Evolutionary conservation across 2,888 invertebrate genomes (phyloP), one percentile per base, ranked within the genome.

Genomic region (Protophormia terraenovae): DNA sequence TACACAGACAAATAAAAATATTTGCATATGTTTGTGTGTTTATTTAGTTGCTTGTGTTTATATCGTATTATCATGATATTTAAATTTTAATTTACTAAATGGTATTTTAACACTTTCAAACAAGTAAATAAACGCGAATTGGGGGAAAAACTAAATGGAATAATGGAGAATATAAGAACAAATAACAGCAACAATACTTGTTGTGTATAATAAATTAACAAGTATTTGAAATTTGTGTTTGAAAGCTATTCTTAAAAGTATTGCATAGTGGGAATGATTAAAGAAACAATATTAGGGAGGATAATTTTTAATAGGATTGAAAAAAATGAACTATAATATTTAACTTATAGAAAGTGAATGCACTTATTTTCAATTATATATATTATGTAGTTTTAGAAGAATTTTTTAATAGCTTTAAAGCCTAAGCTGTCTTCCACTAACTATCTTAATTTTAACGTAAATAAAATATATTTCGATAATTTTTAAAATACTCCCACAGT

Each of bases 21-120:
- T 64, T n/a, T 64, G 38, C 1, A 19, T 50, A 10, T 53, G n/a
- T 53, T 4, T 53, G 22, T 50, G n/a, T 58, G 29, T 29, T 8
- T 35, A 8, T 41, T 27, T 29, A 2, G 22, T 2, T 32, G 7
- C 32, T 29, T 47, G 41, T 22, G n/a, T 45, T 62, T 53, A 80
- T 71, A 53, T 75, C 55, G 35, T 19, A 27, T 76, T 71, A 66
- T 71, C 80, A 71, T 71, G 69, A 64, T 75, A 75, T 55, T 75
- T 72, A 85, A 82, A 85, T 81, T 81, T 85, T 85, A 85, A 85
- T 85, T 78, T 81, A 73, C 73, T 78, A 73, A 85, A 81, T 81
- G 81, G 69, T 22, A 78, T 81, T 81, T 81, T 58, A 85, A 62
- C 77, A 78, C 81, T 78, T 84, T 32, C 8, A 45, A 71, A 71